Evolutionary conservation across 2,888 invertebrate species (phyloP).

Genomic region (Pterobdella sp.): DNA sequence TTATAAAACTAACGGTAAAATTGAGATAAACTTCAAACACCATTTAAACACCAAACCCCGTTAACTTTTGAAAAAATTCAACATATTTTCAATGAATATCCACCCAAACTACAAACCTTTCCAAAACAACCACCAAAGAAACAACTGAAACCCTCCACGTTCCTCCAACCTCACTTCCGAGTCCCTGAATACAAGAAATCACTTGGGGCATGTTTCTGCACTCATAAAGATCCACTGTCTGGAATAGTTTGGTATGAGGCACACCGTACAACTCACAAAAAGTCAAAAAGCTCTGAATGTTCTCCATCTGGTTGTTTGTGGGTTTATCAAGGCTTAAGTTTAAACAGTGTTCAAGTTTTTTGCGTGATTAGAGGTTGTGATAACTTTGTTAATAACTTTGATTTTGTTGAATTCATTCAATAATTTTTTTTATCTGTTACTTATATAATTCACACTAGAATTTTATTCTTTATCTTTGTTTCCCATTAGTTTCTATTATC

Average conservation of each 20-base stretch:
- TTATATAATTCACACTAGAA: too few relatives aligned
- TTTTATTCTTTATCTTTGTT: too few relatives aligned
- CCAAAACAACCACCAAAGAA: neutral
- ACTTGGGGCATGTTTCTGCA: slow-evolving; percentile 51
- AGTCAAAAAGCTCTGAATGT: slow-evolving; percentile 49
- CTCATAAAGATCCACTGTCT: slow-evolving; percentile 50
- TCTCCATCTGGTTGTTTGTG: slow-evolving; percentile 49
- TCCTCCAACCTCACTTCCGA: slow-evolving; percentile 49
- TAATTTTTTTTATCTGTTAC: too few relatives aligned
- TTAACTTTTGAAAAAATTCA: neutral
- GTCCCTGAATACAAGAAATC: slow-evolving; percentile 46
- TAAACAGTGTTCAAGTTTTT: too few relatives aligned
- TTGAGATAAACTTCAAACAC: neutral
- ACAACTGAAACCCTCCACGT: neutral
- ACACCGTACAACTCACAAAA: slow-evolving; percentile 48
- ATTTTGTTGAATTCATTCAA: neutral
- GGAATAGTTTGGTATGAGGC: slow-evolving; percentile 47
- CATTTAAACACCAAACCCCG: neutral
- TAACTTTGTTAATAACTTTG: neutral
- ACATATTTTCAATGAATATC: neutral
- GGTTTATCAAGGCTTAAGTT: too few relatives aligned
- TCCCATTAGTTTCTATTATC: too few relatives aligned
- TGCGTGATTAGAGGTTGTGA: neutral
- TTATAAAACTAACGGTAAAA: too few relatives aligned
- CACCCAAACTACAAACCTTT: neutral